Percentiles rank a stretch among this genome's conserved stretches.
These are phyloP conservation scores for Diarsia mendica DNA, from an alignment of 2,888 invertebrate genomes.

Conservation along the genomic window DNA sequence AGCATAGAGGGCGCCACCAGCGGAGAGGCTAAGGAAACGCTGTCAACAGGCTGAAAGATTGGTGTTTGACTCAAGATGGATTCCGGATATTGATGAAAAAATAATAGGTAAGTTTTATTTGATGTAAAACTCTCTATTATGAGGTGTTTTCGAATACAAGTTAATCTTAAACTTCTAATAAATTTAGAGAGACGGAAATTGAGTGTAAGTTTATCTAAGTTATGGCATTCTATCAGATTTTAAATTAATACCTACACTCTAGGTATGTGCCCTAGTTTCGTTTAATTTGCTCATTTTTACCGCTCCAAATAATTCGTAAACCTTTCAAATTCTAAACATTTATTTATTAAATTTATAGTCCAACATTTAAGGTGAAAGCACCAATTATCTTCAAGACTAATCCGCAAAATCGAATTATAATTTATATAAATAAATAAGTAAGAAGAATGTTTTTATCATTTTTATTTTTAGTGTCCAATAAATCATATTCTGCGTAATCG, in stretches of 20 bases:
- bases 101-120: too few species aligned
- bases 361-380: conserved; percentile 46
- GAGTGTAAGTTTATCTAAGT: conserved; percentile 6
- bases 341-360: conserved; percentile 34
- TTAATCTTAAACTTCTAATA: not conserved
- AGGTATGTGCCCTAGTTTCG: conserved; percentile 16
- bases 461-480: conserved; percentile 51
- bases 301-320: conserved; percentile 16
- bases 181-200: not conserved
- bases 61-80: too few species aligned
- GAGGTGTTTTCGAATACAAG: not conserved
- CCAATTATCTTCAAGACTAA: conserved; percentile 52
- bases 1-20: too few species aligned
- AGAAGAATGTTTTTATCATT: conserved; percentile 35
- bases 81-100: too few species aligned
- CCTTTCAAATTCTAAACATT: conserved; percentile 19
- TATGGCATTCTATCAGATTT: conserved; percentile 7
- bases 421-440: conserved; percentile 43
- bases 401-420: conserved; percentile 39
- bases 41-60: too few species aligned
- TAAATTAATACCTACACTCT: not conserved
- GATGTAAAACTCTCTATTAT: too few species aligned
- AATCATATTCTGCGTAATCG: conserved; percentile 56
- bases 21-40: too few species aligned
- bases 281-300: conserved; percentile 19